Evolutionary conservation across 1,140 invertebrate species (phyloP).

Genomic region (Tribolium madens): DNA sequence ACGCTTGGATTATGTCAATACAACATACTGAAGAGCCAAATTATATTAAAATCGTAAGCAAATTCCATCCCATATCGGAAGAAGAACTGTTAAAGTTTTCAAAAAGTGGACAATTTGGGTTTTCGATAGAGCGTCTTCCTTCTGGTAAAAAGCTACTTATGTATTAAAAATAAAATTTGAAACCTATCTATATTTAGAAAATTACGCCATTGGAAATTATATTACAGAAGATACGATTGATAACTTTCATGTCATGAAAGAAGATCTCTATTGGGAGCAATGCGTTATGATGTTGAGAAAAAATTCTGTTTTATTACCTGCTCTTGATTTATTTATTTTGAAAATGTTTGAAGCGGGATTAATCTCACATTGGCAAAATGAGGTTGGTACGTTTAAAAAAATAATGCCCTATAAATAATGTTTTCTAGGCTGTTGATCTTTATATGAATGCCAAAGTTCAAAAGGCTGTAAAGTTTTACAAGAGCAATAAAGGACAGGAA

Average conservation of each 20-base stretch:
- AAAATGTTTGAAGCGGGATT: constrained; percentile 60
- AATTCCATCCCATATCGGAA: constrained; percentile 49
- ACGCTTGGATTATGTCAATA: constrained; percentile 59
- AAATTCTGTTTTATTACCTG: constrained; percentile 66
- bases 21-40: constrained; percentile 47
- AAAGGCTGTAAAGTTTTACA: constrained; percentile 41
- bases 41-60: constrained; percentile 45
- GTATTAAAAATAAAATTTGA: neutral
- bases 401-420: neutral
- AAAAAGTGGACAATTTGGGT: constrained; percentile 49
- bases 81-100: constrained; percentile 45
- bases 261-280: constrained; percentile 72
- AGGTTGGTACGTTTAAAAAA: constrained; percentile 50
- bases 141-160: constrained; percentile 41
- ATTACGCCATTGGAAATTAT: constrained; percentile 71
- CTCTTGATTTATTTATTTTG: constrained; percentile 57
- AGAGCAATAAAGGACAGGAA: neutral
- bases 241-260: constrained; percentile 68
- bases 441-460: constrained; percentile 40
- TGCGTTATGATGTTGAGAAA: constrained; percentile 71
- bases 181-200: constrained; percentile 46
- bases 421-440: constrained; percentile 26
- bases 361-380: constrained; percentile 60
- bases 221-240: constrained; percentile 68
- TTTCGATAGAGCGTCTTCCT: constrained; percentile 56